phyloP scores from a whole-genome alignment of 2,797 vertebrate species.

The Hapalemur alaotrensis region DNA sequence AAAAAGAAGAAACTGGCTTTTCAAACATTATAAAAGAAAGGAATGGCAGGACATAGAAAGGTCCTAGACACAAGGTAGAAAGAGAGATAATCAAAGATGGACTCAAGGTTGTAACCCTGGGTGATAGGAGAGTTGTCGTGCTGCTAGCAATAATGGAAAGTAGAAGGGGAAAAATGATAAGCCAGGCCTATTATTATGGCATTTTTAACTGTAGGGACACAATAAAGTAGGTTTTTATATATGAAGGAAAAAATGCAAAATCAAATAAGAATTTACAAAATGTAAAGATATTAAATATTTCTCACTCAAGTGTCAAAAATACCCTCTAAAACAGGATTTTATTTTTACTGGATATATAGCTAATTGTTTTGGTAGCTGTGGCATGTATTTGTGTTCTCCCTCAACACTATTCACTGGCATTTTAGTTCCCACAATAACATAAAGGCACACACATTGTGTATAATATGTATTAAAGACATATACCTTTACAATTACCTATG shows the following conservation, averaged over 20 bases:
- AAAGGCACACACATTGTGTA: not conserved
- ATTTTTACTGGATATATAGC: not conserved
- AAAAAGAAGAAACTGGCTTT: slow-evolving; percentile 77
- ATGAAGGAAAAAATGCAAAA: slow-evolving; percentile 54
- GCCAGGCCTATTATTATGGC: slow-evolving; percentile 68
- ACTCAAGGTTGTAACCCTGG: slow-evolving; percentile 79
- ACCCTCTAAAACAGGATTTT: not conserved
- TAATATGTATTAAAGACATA: not conserved
- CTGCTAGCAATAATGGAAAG: slow-evolving; percentile 79
- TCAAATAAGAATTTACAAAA: slow-evolving; percentile 47
- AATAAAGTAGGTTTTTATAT: slow-evolving; percentile 54
- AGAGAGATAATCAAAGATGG: slow-evolving; percentile 81
- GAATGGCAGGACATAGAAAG: slow-evolving; percentile 80
- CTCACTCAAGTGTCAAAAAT: not conserved
- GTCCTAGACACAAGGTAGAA: slow-evolving; percentile 77
- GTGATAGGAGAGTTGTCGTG: slow-evolving; percentile 76
- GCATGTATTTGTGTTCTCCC: not conserved
- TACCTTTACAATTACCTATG: not conserved
- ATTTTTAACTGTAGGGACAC: slow-evolving; percentile 70
- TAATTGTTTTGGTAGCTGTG: slow-evolving; percentile 21
- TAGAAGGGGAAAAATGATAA: slow-evolving; percentile 70
- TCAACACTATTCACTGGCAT: not conserved
- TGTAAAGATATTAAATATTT: slow-evolving; percentile 28
- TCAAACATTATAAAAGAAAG: slow-evolving; percentile 77
- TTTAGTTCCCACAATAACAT: slow-evolving; percentile 20